phyloP scores from a whole-genome alignment of 2,797 vertebrate species.

The Eulemur coronatus region DNA sequence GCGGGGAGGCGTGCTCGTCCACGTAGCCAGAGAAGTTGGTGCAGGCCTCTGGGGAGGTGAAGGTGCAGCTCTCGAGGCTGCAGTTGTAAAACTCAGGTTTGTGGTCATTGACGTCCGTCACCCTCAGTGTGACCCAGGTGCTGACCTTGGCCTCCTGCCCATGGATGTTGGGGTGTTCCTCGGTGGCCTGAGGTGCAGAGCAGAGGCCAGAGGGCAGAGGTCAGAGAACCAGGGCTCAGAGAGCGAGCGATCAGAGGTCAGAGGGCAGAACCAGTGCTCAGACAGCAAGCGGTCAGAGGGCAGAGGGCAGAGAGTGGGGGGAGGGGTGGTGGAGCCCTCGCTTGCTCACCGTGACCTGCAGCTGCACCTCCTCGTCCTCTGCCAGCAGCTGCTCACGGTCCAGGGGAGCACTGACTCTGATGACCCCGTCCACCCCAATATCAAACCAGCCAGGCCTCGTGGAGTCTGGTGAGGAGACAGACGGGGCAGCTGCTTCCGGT shows the following conservation, averaged over 20 bases:
- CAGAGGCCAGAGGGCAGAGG: not conserved
- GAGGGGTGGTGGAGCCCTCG: not conserved
- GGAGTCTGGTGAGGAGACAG: slow-evolving; percentile 71
- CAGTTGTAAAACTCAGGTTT: slow-evolving; percentile 92
- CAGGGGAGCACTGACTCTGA: slow-evolving; percentile 83
- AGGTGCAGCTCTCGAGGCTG: slow-evolving; percentile 81
- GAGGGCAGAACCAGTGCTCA: not conserved
- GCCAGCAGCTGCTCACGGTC: slow-evolving; percentile 89
- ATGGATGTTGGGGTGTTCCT: slow-evolving; percentile 83
- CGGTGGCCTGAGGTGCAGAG: slow-evolving; percentile 85
- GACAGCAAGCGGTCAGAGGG: not conserved
- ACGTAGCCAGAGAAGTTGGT: slow-evolving; percentile 86
- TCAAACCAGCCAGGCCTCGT: slow-evolving; percentile 81
- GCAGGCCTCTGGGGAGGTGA: slow-evolving; percentile 45
- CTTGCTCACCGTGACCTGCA: slow-evolving; percentile 88
- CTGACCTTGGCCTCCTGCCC: slow-evolving; percentile 76
- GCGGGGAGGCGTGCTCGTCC: slow-evolving; percentile 86
- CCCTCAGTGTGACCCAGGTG: slow-evolving; percentile 85
- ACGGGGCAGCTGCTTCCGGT: not conserved
- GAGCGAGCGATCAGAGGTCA: not conserved
- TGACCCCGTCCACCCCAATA: slow-evolving; percentile 82
- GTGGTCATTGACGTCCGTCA: slow-evolving; percentile 93
- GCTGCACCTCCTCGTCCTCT: slow-evolving; percentile 80
- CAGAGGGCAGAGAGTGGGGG: not conserved
- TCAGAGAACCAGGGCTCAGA: not conserved